Evolutionary conservation across 2,888 invertebrate species (phyloP).

Genomic region (Parascotia fuliginaria): DNA sequence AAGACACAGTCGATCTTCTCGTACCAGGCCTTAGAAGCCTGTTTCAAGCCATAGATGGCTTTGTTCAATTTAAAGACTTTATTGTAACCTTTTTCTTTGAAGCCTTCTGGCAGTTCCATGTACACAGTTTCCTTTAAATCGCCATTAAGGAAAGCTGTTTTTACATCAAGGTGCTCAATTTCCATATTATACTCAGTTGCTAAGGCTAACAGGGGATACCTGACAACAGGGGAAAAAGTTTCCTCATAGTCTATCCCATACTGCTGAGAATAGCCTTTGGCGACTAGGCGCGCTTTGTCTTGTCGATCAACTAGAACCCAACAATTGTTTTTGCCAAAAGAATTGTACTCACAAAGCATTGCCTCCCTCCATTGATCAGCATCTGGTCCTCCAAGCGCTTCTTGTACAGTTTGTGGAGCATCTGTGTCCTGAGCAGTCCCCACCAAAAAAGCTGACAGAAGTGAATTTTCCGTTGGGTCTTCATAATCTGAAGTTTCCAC

Average conservation of each 20-base stretch:
- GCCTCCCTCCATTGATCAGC: neutral
- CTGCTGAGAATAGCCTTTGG: neutral
- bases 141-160: neutral
- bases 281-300: neutral
- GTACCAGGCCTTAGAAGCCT: neutral
- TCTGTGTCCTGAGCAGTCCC: neutral
- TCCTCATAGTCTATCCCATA: neutral
- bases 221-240: neutral
- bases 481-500: neutral
- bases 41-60: conserved; percentile 4
- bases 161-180: neutral
- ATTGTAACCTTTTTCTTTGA: neutral
- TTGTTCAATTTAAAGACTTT: conserved; percentile 4
- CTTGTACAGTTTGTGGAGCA: neutral
- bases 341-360: neutral
- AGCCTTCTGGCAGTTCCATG: neutral
- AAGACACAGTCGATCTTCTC: neutral
- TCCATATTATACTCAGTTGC: neutral
- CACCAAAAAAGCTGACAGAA: neutral
- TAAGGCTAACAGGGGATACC: neutral
- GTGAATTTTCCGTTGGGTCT: no score
- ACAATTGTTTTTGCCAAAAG: neutral
- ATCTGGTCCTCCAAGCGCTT: neutral
- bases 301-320: neutral
- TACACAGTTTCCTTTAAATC: neutral